A percentile compares a stretch with the other conserved stretches of the same genome.
Evolutionary conservation across 2,888 invertebrate genomes (phyloP).

Genomic region (Hypsopygia costalis): DNA sequence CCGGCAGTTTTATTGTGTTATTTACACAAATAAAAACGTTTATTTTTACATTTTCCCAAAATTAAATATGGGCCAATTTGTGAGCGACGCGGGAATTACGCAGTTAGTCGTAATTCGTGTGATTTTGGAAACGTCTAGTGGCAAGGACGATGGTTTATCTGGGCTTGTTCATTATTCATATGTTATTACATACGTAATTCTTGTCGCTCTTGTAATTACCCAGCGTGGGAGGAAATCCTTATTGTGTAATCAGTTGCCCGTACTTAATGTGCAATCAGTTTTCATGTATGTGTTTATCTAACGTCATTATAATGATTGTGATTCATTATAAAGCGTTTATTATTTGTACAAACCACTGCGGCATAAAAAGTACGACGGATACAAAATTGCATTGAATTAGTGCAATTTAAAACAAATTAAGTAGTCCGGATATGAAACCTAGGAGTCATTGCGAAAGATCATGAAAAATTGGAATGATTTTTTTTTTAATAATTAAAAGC

Average conservation of each 20-base stretch:
- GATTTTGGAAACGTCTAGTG: constrained; percentile 33
- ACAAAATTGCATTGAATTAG: constrained; percentile 11
- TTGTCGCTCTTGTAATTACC: constrained; percentile 59
- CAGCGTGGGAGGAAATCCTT: constrained; percentile 61
- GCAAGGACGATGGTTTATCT: constrained; percentile 27
- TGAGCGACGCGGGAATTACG: constrained; percentile 54
- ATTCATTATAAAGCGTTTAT: constrained; percentile 70
- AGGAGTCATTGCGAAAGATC: constrained; percentile 7
- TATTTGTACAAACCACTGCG: constrained; percentile 29
- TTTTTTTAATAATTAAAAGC: no score
- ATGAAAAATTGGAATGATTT: no score
- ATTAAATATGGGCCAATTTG: constrained; percentile 78
- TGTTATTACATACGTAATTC: constrained; percentile 65
- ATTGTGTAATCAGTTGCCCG: constrained; percentile 59
- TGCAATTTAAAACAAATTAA: constrained; percentile 10
- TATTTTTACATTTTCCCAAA: constrained; percentile 80
- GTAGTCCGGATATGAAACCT: constrained; percentile 8
- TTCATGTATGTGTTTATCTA: constrained; percentile 54
- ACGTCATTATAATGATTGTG: constrained; percentile 60
- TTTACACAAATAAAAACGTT: constrained; percentile 81
- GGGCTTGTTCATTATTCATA: constrained; percentile 46
- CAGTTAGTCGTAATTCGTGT: constrained; percentile 60
- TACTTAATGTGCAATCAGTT: constrained; percentile 53
- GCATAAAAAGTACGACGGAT: constrained; percentile 20
- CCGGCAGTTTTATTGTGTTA: constrained; percentile 76